Base-by-base conservation (phyloP, 2,797 vertebrate genomes). In the Pseudochromis fuscus region DNA sequence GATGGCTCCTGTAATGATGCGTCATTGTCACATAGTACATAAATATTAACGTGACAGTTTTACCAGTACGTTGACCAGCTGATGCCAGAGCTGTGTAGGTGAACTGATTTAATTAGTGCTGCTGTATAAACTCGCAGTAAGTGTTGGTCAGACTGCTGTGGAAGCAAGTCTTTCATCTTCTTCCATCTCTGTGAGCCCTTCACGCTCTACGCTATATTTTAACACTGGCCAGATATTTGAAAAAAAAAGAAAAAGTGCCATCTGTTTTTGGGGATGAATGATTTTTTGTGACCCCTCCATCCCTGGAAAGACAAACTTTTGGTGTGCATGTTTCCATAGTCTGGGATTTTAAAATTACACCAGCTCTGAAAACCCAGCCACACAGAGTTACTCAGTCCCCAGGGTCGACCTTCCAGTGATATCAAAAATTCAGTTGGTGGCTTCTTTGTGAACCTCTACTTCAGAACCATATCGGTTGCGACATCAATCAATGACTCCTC, bases 401-500 rank as follows among this genome's bases (percentile, higher is more conserved):
- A n/a, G 10, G 0, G 9, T 27, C 37, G 37, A 60, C 67, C 56
- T 60, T 13, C 33, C 55, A 42, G 16, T 59, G 5, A 21, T 19
- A 7, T 51, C 18, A 35, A 45, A 15, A 61, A 52, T 33, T 52
- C 21, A 51, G 28, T 30, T 52, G 35, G 46, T 8, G 30, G 28
- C 37, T 28, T 58, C 33, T 33, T 31, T 56, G 44, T 21, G 13
- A 37, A 56, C 27, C 24, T 64, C 35, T 58, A 35, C 28, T 65
- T 64, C 40, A 70, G 18, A 44, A 15, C 35, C 38, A 42, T 35
- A 65, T 65, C 0, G 11, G 45, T 28, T 65, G 30, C n/a, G n/a
- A 51, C 53, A 58, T 58, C 45, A 58, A 25, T 44, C 70, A 58
- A 33, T 11, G 60, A 64, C 52, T 72, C 30, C n/a, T 51, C 33